Evolutionary conservation across 2,797 vertebrate species (phyloP), one percentile per base, ranked within the genome.

Genomic region (Nasua narica): DNA sequence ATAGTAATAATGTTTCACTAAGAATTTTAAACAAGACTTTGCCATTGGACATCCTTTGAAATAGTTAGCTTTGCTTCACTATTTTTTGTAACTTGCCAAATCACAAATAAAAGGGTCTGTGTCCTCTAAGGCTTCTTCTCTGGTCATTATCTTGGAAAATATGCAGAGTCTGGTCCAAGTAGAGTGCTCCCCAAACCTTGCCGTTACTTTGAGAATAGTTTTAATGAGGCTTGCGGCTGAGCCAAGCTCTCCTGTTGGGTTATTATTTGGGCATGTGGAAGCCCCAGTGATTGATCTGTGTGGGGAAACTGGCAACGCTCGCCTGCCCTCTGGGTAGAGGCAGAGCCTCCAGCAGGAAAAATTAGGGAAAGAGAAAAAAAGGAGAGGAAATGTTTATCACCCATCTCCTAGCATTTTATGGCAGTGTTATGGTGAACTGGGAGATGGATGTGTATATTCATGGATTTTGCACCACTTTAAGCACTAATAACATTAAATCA

Each of bases 401-500:
- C 91, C 97, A 97, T 98, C 98, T 98, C 97, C 97, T 97, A 98
- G 97, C 96, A 90, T 98, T 98, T 98, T 98, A 98, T 98, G 98
- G 97, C 97, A 25, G 93, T 82, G 98, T 98, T 98, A 98, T 97
- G 98, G 98, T 98, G 98, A 98, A 98, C 97, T 98, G 97, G 98
- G 98, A 98, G 98, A 98, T 98, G 98, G 96, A 98, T 98, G 98
- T 97, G 97, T 98, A 93, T 97, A 90, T 98, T 98, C 98, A 98
- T 98, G 98, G 98, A 97, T 98, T 98, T 98, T 98, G 93, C 96
- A 91, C 98, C 97, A 87, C 98, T 98, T 98, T 98, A 97, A 98
- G 92, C 97, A 97, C 98, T 98, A 98, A 98, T 98, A 98, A 98
- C 98, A 98, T 98, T 98, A 98, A 98, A 99, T 98, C 98, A 98